Evolutionary conservation across 2,113 vertebrate genomes (phyloP), one percentile per base, ranked within the genome.

Genomic region (Urocitellus parryii): DNA sequence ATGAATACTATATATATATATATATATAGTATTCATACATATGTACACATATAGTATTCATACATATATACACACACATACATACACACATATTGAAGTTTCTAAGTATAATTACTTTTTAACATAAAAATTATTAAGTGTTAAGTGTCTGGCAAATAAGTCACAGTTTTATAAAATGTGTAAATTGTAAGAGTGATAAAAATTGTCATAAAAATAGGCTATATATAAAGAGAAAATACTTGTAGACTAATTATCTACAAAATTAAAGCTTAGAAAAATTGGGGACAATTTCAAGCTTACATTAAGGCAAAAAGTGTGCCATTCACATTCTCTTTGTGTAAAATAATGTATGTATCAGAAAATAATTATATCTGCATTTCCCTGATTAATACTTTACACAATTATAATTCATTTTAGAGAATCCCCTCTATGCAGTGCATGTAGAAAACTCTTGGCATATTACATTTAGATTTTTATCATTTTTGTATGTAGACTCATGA

Each of bases 261-360:
- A 88, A 95, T 74, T 88, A 56, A 73, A 67, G 56, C 11, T 37
- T 63, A 70, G 17, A 79, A 92, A 80, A 95, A 70, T 34, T 22
- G 63, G 6, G 51, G 29, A 8, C 4, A 86, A 95, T 95, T 93
- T 95, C 48, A 76, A 80, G 51, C 14, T 34, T 61, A 27, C 80
- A 39, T 61, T 77, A 29, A 81, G 2, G 58, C 29, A 86, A 24
- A 79, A 80, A 42, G 2, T 68, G 9, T 93, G 17, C 10, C 22
- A n/a, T 2, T 89, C 32, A 84, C 6, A 37, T 48, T 78, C 8
- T 77, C 5, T 34, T 77, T 37, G 22, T 88, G 18, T 45, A 63
- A 65, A 89, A 89, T 3, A 42, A 42, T 39, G 2, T 27, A 29
- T 72, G 17, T n/a, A 29, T 72, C 4, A 72, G 61, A 58, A 83